Evolutionary conservation across 1,140 invertebrate species (phyloP), one percentile per base, ranked within the genome.

Genomic region (Cotesia vestalis): DNA sequence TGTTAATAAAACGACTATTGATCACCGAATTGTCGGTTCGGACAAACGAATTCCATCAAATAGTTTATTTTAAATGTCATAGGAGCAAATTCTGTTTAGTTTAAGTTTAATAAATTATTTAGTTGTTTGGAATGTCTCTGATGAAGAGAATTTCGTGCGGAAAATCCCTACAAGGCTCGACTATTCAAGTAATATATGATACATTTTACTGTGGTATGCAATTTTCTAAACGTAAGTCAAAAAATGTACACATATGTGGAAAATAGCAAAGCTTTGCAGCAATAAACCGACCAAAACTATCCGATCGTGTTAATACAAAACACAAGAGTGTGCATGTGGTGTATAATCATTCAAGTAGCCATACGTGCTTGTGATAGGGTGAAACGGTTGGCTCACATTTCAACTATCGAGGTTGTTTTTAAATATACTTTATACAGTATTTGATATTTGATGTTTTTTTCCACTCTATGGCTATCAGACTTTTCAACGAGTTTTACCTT

Each of bases 401-500:
- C 36, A 36, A 35, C 20, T 27, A 38, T n/a, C 60, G 5, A 34
- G 1, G 35, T 63, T 35, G 27, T 63, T 38, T 14, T 4, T 20
- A 61, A 4, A 46, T 46, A 46, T 46, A 46, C 11, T 8, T 46
- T 46, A 46, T 46, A 14, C 20, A 9, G 35, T 71, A 17, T 62
- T 36, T 60, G 35, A 34, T 59, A 14, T 60, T 27, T 70, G 9
- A 34, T 4, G 27, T 12, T 52, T 55, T 67, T 61, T 59, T 35
- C 4, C 40, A 4, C 27, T 75, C 78, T 85, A 83, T 84, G 80
- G 79, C 76, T 79, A 79, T 78, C 80, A 76, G 80, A 80, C 81
- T 84, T 84, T 84, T 83, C 81, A 82, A 73, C 81, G 77, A 81
- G 80, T 80, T 83, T 82, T 78, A 83, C 80, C 80, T 82, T 80